These are phyloP conservation scores for Hypsopygia costalis DNA, from an alignment of 2,888 invertebrate genomes.

Conservation along the genomic window DNA sequence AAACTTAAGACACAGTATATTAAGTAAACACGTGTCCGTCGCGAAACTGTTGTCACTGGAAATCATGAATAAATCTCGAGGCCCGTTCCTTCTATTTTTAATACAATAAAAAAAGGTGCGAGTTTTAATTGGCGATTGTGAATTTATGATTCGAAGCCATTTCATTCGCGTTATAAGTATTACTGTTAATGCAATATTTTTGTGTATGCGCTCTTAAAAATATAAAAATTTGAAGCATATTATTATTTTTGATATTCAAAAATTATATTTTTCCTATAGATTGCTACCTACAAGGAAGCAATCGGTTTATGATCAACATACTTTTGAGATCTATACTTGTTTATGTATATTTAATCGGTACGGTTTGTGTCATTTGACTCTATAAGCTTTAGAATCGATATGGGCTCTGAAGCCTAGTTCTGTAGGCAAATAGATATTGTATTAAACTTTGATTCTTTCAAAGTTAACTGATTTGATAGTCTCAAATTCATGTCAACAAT, in stretches of 20 bases:
- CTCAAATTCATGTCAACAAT: slow-evolving; percentile 30
- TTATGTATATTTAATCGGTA: slow-evolving; percentile 43
- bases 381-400: slow-evolving; percentile 50
- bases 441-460: slow-evolving; percentile 31
- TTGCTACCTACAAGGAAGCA: slow-evolving; percentile 64
- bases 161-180: slow-evolving; percentile 34
- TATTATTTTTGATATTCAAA: slow-evolving; percentile 78
- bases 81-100: slow-evolving; percentile 26
- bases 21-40: slow-evolving; percentile 3
- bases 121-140: slow-evolving; percentile 15
- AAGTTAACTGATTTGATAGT: slow-evolving; percentile 37
- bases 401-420: slow-evolving; percentile 28
- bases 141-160: slow-evolving; percentile 25
- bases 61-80: slow-evolving; percentile 16
- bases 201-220: slow-evolving; percentile 48
- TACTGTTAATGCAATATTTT: slow-evolving; percentile 51
- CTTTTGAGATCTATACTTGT: slow-evolving; percentile 67
- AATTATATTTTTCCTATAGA: slow-evolving; percentile 70
- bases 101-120: slow-evolving; percentile 11
- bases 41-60: slow-evolving; percentile 1
- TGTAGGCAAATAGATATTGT: slow-evolving; percentile 30
- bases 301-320: slow-evolving; percentile 51
- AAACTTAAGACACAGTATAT: slow-evolving; percentile 18
- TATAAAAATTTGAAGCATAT: slow-evolving; percentile 48
- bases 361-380: slow-evolving; percentile 54